phyloP scores from a whole-genome alignment of 2,113 vertebrate genomes.

The Hucho hucho region DNA sequence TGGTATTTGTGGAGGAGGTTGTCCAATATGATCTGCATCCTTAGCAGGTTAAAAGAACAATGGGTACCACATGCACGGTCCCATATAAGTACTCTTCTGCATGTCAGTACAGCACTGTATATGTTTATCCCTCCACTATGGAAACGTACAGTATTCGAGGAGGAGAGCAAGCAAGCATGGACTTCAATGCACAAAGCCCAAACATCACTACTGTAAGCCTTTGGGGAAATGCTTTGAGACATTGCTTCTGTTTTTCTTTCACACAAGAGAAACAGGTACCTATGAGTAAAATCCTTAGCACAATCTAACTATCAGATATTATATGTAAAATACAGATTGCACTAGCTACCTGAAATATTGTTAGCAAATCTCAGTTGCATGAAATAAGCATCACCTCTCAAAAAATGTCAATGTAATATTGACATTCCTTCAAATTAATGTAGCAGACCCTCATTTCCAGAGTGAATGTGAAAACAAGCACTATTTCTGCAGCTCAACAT shows the following conservation, averaged over 20 bases:
- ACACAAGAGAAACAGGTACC: conserved; percentile 22
- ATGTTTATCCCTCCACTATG: conserved; percentile 19
- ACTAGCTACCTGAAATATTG: conserved; percentile 26
- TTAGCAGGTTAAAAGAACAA: conserved; percentile 68
- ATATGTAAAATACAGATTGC: conserved; percentile 8
- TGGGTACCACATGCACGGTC: conserved; percentile 33
- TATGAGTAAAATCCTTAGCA: conserved; percentile 14
- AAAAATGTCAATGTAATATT: conserved; percentile 18
- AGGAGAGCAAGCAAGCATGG: conserved; percentile 42
- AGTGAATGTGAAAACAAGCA: conserved; percentile 21
- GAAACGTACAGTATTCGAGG: conserved; percentile 31
- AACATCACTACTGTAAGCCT: conserved; percentile 25
- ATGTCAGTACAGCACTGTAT: conserved; percentile 27
- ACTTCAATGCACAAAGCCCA: conserved; percentile 48
- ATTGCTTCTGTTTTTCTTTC: conserved; percentile 3
- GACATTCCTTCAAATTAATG: conserved; percentile 20
- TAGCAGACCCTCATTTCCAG: conserved; percentile 19
- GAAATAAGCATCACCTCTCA: conserved; percentile 10
- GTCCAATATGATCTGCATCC: conserved; percentile 53
- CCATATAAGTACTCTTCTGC: conserved; percentile 29
- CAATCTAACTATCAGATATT: conserved; percentile 21
- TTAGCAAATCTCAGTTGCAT: conserved; percentile 32
- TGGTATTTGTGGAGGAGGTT: conserved; percentile 64
- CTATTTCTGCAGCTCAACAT: neutral
- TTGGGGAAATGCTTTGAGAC: conserved; percentile 42